These are phyloP conservation scores for Dromococcyx pavoninus DNA, from an alignment of 2,797 vertebrate genomes.

Conservation along the genomic window DNA sequence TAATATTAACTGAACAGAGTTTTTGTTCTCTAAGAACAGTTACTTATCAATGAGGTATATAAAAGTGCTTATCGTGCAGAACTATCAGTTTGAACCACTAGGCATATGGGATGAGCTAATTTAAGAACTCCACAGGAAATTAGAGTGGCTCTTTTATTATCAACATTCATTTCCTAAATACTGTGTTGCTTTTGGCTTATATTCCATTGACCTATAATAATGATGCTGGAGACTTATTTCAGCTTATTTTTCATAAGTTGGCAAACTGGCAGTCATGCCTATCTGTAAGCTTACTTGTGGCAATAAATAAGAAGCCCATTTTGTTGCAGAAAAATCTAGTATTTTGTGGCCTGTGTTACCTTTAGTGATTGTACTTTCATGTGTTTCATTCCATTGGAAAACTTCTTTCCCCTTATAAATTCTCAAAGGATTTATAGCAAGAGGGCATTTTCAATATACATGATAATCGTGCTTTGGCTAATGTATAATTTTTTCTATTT, in stretches of 20 bases:
- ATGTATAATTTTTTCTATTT: neutral
- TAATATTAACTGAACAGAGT: neutral
- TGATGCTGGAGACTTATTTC: constrained; percentile 19
- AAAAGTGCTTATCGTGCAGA: constrained; percentile 54
- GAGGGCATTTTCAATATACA: neutral
- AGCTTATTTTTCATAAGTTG: neutral
- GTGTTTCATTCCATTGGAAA: neutral
- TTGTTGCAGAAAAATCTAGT: neutral
- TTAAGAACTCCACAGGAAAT: constrained; percentile 66
- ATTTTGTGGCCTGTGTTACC: neutral
- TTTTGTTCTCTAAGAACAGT: constrained; percentile 24
- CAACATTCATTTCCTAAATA: constrained; percentile 49
- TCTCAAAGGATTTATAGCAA: neutral
- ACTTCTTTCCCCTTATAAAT: neutral
- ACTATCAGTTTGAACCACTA: constrained; percentile 49
- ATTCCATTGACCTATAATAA: constrained; percentile 55
- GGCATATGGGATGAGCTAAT: constrained; percentile 57
- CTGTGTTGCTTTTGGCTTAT: constrained; percentile 45
- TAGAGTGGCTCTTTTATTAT: constrained; percentile 51
- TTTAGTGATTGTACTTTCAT: neutral
- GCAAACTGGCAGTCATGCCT: constrained; percentile 2
- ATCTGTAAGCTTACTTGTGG: neutral
- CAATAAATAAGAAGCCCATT: neutral
- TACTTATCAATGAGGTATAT: constrained; percentile 9
- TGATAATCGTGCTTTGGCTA: neutral